Conservation (phyloP, 64 coral and sea anemone species). For the Orbicella faveolata region DNA sequence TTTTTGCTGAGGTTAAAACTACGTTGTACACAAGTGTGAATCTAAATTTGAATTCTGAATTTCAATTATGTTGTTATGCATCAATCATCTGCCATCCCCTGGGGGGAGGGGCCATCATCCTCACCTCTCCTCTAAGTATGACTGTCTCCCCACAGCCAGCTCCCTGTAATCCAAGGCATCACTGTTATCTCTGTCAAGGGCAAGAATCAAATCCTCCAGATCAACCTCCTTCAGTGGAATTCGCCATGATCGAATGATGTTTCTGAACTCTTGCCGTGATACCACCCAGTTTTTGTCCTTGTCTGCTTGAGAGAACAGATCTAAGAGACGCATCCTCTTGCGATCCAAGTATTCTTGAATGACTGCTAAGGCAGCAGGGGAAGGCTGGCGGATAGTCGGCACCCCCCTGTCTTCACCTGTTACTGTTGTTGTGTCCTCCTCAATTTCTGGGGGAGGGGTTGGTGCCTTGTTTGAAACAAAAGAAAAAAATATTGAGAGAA, state of each 20-base stretch:
- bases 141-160: constrained; percentile 77
- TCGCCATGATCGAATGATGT: constrained; percentile 70
- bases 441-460: constrained; percentile 27
- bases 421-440: constrained; percentile 41
- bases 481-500: neutral
- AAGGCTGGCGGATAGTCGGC: constrained; percentile 81
- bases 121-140: constrained; percentile 86
- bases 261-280: constrained; percentile 81
- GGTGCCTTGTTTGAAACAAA: neutral
- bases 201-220: constrained; percentile 87
- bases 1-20: too few relatives aligned
- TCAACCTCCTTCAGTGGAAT: constrained; percentile 84
- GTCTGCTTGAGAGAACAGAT: constrained; percentile 90
- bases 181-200: constrained; percentile 80
- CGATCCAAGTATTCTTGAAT: constrained; percentile 81
- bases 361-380: constrained; percentile 78
- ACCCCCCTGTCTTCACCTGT: constrained; percentile 88
- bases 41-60: too few relatives aligned
- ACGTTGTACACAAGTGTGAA: too few relatives aligned
- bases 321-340: constrained; percentile 73
- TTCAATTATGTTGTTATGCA: too few relatives aligned
- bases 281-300: constrained; percentile 96
- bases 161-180: constrained; percentile 92
- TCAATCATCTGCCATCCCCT: neutral
- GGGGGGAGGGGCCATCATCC: neutral